Evolutionary conservation across 2,113 vertebrate species (phyloP).

Genomic region (Sisor rabdophorus): DNA sequence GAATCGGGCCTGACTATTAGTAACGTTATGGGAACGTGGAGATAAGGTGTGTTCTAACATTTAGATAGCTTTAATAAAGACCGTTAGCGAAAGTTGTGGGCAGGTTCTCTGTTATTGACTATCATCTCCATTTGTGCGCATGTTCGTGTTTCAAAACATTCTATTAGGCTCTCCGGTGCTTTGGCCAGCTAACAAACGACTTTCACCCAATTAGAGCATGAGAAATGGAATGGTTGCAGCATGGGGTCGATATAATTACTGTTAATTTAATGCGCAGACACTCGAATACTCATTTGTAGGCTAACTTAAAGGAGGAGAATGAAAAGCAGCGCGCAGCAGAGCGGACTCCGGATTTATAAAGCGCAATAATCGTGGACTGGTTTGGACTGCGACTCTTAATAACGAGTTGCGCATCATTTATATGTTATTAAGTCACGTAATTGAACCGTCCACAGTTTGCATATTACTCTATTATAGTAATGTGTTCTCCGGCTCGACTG

Average conservation of each 20-base stretch:
- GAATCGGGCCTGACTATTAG: too few species aligned
- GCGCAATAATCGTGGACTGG: constrained; percentile 74
- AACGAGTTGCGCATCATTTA: constrained; percentile 94
- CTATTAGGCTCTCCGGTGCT: constrained; percentile 61
- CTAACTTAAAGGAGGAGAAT: constrained; percentile 76
- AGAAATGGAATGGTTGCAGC: constrained; percentile 98
- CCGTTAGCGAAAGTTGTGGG: too few species aligned
- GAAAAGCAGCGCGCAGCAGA: constrained; percentile 63
- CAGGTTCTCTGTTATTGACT: neutral
- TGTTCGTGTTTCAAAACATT: constrained; percentile 35
- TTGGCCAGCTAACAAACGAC: constrained; percentile 79
- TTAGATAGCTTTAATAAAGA: too few species aligned
- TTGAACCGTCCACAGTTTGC: constrained; percentile 98
- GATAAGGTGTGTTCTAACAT: too few species aligned
- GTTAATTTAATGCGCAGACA: constrained; percentile 99
- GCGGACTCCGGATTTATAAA: constrained; percentile 75
- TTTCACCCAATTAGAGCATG: constrained; percentile 91
- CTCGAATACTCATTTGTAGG: constrained; percentile 94
- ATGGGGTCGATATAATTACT: constrained; percentile 96
- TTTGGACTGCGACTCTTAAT: constrained; percentile 81
- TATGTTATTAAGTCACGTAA: constrained; percentile 97
- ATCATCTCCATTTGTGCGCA: constrained; percentile 42
- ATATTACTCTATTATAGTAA: constrained; percentile 99
- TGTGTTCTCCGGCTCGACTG: constrained; percentile 89
- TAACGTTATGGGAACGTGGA: too few species aligned